phyloP scores from a whole-genome alignment of 2,113 vertebrate genomes.

The Poeciliopsis occidentalis region DNA sequence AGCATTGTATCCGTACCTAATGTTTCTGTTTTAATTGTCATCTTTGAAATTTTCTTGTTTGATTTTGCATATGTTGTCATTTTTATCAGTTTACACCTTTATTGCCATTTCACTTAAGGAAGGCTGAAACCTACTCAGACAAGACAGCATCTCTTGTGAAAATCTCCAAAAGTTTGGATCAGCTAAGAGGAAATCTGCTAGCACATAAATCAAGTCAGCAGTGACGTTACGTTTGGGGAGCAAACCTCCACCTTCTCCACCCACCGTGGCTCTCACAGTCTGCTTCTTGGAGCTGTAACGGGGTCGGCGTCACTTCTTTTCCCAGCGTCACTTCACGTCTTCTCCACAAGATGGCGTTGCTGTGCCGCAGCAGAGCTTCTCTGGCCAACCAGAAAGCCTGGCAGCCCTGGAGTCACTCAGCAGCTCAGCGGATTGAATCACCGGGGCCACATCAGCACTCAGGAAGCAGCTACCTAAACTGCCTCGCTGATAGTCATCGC shows the following conservation, averaged over 20 bases:
- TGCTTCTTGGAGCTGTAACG: slow-evolving; percentile 18
- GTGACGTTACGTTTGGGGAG: neutral
- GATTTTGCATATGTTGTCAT: no score
- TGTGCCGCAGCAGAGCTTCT: slow-evolving; percentile 43
- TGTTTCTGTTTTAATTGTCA: no score
- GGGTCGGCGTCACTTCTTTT: neutral
- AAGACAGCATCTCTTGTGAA: neutral
- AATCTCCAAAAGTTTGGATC: neutral
- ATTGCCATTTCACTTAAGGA: no score
- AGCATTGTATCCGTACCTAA: no score
- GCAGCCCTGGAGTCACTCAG: slow-evolving; percentile 54
- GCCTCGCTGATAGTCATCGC: slow-evolving; percentile 64
- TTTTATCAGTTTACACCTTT: no score
- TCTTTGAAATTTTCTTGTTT: no score
- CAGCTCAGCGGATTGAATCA: slow-evolving; percentile 53
- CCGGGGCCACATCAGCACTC: slow-evolving; percentile 70
- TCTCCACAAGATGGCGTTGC: slow-evolving; percentile 73
- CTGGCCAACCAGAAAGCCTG: slow-evolving; percentile 50
- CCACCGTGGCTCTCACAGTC: neutral
- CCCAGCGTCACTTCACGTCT: slow-evolving; percentile 9
- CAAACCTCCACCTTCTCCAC: neutral
- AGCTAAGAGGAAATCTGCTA: neutral
- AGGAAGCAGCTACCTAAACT: slow-evolving; percentile 71
- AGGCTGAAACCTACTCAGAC: neutral
- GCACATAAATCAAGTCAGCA: neutral